Base-by-base conservation (phyloP, 2,113 vertebrate species). In the Lophochroa leadbeateri region DNA sequence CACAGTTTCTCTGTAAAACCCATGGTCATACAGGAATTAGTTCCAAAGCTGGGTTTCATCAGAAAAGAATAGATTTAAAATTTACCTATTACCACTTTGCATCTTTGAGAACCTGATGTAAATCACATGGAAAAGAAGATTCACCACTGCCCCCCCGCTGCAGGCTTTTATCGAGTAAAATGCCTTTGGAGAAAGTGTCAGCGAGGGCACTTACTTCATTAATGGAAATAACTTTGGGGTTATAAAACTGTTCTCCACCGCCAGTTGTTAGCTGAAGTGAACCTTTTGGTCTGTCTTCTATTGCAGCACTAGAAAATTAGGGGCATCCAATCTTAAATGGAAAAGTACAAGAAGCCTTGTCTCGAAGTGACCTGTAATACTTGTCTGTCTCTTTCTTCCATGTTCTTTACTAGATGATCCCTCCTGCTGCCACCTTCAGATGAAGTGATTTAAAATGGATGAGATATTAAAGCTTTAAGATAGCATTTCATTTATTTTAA, bases 381-480 rank as follows among this genome's bases (percentile, higher is more conserved):
- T 88, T 67, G 72, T 52, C 70, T 89, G 55, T 46, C 84, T 37
- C 57, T 81, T 90, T 84, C 75, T 86, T 21, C 57, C 29, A 1
- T 90, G 90, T 82, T 86, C 68, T 93, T 94, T 64, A 50, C 55
- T 8, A 31, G 93, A 43, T 93, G 88, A 94, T 92, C 83, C 29
- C 41, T 29, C 77, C 82, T 88, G 50, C 85, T 94, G 88, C 79
- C 90, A 70, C 88, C 90, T 93, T 92, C 86, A 81, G 92, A 90
- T 16, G 55, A 70, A 53, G 86, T 5, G 80, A 82, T 96, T 96
- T 95, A 11, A 71, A 86, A 75, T 19, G 88, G 77, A 86, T 53
- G 57, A 33, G 76, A 84, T 94, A 93, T 88, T 90, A 96, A 94
- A 96, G 88, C 95, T 86, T 92, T 88, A 81, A 91, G 90, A 86